Base-by-base conservation (phyloP, 2,797 vertebrate species). In the Sebastes steindachneri region DNA sequence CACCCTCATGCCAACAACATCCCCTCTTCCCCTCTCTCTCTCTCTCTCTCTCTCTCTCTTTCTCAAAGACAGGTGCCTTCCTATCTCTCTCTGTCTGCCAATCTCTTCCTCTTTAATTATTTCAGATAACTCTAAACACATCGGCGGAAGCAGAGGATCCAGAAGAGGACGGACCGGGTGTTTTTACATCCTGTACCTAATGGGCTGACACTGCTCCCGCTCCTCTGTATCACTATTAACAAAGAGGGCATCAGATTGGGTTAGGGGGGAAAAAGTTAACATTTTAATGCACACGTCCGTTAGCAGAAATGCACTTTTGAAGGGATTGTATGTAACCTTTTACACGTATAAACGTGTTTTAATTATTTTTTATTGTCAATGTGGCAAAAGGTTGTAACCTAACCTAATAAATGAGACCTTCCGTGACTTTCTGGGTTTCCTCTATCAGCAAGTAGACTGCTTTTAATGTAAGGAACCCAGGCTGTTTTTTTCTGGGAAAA, bases 21-120 rank as follows among this genome's bases (percentile, higher is more conserved):
- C 59, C 69, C 55, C 29, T 55, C 45, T 60, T 31, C 41, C 21
- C 62, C 57, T 53, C 33, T 63, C 77, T 64, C 75, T 59, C 68
- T 77, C 73, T 78, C 75, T 45, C 23, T 29, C 51, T 29, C 29
- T 33, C 1, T 33, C 31, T 3, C 31, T 65, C 77, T 59, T 62
- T 78, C 75, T 79, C 75, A 84, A 53, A 88, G 63, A 76, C 82
- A 84, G 80, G 82, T 88, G 80, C 82, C 67, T 65, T 68, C 37
- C 74, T 58, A 57, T 48, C 21, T 28, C 37, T 70, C 53, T 41
- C 65, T 65, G 17, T 70, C 70, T 63, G 81, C 64, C 80, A 84
- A 57, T 83, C 73, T 77, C 75, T 67, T 86, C 65, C 68, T 85
- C 75, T 88, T 82, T 92, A 94, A 95, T 94, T 93, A 93, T 88